phyloP scores from a whole-genome alignment of 2,888 invertebrate genomes.

The Tupiocoris notatus region DNA sequence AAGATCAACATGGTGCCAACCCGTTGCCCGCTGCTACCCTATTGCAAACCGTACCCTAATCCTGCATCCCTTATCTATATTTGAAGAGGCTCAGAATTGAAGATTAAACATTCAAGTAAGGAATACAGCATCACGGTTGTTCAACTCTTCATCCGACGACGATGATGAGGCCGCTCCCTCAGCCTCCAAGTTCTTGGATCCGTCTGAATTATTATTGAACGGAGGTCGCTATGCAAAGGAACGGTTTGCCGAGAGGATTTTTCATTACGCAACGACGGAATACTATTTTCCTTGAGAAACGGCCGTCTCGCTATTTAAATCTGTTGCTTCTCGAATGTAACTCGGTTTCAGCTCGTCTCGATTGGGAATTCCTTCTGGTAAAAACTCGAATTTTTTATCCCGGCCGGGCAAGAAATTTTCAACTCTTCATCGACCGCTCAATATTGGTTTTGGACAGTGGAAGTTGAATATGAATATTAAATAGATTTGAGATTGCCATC shows the following conservation, averaged over 20 bases:
- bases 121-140: slow-evolving; percentile 31
- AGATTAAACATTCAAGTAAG: slow-evolving; percentile 40
- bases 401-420: too few species aligned
- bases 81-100: slow-evolving; percentile 41
- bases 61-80: slow-evolving; percentile 35
- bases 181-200: slow-evolving; percentile 13
- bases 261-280: slow-evolving; percentile 6
- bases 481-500: too few species aligned
- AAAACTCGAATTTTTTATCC: too few species aligned
- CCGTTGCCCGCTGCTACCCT: not conserved
- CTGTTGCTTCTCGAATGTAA: not conserved
- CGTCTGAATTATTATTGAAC: slow-evolving; percentile 35
- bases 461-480: too few species aligned
- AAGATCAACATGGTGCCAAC: slow-evolving; percentile 30
- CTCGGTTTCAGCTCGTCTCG: not conserved
- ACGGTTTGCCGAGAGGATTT: not conserved
- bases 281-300: not conserved
- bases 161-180: not conserved
- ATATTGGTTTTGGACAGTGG: too few species aligned
- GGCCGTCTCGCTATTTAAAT: not conserved
- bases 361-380: too few species aligned
- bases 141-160: not conserved
- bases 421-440: too few species aligned
- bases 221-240: not conserved
- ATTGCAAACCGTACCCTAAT: not conserved